phyloP scores from a whole-genome alignment of 2,113 vertebrate species.

The Chamaetylas fuelleborni region DNA sequence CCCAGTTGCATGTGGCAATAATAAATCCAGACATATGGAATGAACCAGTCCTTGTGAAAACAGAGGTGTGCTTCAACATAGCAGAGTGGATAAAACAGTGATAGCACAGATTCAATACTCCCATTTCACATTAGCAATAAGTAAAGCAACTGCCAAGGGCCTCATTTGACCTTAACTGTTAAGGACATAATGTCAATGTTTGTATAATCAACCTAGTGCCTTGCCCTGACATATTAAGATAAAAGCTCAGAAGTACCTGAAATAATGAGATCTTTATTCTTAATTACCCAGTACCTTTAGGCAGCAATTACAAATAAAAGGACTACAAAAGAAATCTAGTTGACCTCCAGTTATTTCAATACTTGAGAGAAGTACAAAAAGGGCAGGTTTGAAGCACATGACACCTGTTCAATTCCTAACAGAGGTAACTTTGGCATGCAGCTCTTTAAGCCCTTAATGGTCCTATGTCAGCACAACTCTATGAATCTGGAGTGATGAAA shows the following conservation, averaged over 20 bases:
- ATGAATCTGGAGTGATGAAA: neutral
- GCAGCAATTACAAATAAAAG: conserved; percentile 15
- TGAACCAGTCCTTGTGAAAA: neutral
- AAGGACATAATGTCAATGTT: neutral
- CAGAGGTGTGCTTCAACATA: neutral
- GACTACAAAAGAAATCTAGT: neutral
- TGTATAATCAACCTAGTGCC: neutral
- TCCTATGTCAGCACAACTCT: neutral
- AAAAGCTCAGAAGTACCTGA: conserved; percentile 15
- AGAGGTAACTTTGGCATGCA: neutral
- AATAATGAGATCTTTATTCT: conserved; percentile 36
- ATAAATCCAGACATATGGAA: neutral
- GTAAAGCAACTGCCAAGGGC: neutral
- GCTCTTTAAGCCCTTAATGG: neutral
- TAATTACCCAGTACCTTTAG: conserved; percentile 14
- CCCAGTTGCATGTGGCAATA: neutral
- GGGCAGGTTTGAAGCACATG: neutral
- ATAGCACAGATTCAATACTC: neutral
- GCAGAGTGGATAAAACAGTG: neutral
- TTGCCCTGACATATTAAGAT: neutral
- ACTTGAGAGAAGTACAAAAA: neutral
- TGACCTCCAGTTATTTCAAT: conserved; percentile 12
- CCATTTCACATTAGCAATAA: neutral
- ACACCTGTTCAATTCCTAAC: neutral
- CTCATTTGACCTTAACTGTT: neutral